Percentiles rank a stretch among this genome's conserved stretches.
Evolutionary conservation across 2,888 invertebrate species (phyloP).

Genomic region (Melipona bicolor): DNA sequence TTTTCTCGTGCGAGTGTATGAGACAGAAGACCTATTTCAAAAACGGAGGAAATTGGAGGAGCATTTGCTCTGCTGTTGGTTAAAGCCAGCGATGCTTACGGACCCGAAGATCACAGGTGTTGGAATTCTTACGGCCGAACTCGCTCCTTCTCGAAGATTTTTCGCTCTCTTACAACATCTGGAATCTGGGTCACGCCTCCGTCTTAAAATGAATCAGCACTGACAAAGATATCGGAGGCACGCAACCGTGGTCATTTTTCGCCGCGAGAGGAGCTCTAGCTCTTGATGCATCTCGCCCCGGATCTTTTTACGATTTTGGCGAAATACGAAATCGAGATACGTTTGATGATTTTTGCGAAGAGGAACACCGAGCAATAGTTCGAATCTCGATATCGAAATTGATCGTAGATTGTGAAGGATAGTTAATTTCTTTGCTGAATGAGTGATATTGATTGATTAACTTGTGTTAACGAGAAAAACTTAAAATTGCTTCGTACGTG

Average conservation of each 20-base stretch:
- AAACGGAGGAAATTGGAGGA: neutral
- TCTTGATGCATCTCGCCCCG: too few relatives aligned
- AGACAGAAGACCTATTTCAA: neutral
- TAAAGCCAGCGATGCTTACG: neutral
- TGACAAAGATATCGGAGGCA: neutral
- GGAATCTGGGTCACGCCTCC: neutral
- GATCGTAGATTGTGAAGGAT: too few relatives aligned
- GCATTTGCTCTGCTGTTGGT: neutral
- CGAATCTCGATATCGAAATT: too few relatives aligned
- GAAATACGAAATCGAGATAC: too few relatives aligned
- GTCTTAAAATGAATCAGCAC: neutral
- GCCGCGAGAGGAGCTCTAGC: neutral
- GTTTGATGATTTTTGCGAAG: too few relatives aligned
- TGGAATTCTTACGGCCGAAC: neutral
- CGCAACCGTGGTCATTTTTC: neutral
- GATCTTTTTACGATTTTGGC: too few relatives aligned
- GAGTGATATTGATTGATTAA: too few relatives aligned
- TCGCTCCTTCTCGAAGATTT: neutral
- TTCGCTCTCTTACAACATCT: neutral
- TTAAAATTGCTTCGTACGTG: too few relatives aligned
- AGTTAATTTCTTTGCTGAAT: too few relatives aligned
- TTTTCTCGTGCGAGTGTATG: neutral
- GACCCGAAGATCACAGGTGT: neutral
- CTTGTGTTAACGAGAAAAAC: too few relatives aligned
- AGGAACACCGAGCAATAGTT: too few relatives aligned